Percentiles rank a stretch among this genome's conserved stretches.
Conservation (phyloP, 2,888 invertebrate species). For the Hydraecia micacea region DNA sequence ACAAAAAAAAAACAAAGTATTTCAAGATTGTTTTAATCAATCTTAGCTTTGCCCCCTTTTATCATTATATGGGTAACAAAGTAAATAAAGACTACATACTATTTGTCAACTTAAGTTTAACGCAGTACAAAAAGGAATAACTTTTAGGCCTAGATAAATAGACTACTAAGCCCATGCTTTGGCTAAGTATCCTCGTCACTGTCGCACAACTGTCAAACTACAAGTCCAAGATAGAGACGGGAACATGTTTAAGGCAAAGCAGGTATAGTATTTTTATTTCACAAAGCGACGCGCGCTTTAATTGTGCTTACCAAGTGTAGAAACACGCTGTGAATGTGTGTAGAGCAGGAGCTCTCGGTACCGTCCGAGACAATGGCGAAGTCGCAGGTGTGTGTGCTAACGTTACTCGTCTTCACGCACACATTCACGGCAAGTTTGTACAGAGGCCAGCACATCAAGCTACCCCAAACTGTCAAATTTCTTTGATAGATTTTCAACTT, state of each 20-base stretch:
- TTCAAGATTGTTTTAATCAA: constrained; percentile 74
- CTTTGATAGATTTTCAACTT: too few species aligned
- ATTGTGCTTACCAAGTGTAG: neutral
- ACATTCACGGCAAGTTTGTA: too few species aligned
- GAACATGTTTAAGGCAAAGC: neutral
- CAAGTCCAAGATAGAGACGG: constrained; percentile 6
- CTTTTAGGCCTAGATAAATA: constrained; percentile 31
- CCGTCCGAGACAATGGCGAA: neutral
- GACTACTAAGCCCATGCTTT: constrained; percentile 14
- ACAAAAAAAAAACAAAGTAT: constrained; percentile 42
- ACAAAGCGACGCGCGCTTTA: neutral
- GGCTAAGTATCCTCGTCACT: neutral
- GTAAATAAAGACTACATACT: constrained; percentile 61
- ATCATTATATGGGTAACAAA: constrained; percentile 70
- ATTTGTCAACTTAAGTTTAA: constrained; percentile 69
- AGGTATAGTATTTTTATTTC: neutral
- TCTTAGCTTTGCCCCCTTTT: constrained; percentile 67
- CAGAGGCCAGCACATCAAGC: too few species aligned
- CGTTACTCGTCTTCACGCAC: too few species aligned
- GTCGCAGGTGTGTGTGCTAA: neutral
- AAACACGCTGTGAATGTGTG: neutral
- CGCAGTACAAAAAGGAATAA: constrained; percentile 71
- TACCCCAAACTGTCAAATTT: too few species aligned
- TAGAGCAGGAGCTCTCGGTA: neutral
- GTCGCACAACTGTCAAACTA: neutral